Base-by-base conservation (phyloP, 1,140 invertebrate species). In the Notospermus geniculatus region DNA sequence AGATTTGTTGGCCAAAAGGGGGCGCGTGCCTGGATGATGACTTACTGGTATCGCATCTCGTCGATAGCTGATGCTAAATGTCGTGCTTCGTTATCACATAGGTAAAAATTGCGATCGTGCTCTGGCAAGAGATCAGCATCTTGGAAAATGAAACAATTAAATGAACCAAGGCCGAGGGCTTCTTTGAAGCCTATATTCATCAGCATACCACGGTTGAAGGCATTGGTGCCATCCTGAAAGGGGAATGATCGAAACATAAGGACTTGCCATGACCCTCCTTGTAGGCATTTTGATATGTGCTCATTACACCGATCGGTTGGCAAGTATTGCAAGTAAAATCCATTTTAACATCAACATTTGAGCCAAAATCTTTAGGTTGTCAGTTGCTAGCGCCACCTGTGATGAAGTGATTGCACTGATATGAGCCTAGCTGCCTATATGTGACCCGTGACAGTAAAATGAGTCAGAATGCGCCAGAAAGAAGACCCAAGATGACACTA, bases 201-300 rank as follows among this genome's bases (percentile, higher is more conserved):
- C 59, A 80, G 60, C 41, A 75, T 73, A 19, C 77, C 78, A 60
- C 77, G 53, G 66, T 79, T 79, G 63, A 80, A 80, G 27, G 69
- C 66, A 2, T 27, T 27, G 5, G 23, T 28, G 25, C 23, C 23
- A 27, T 7, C 5, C 23, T 32, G 11, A 32, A 29, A 59, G 52
- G 15, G 23, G 28, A 4, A 15, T 27, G 25, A 57, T 13, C 91
- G 89, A 80, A 95, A 92, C 45, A 87, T 85, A 80, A 88, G 39
- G 39, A 43, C 19, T 43, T 43, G 11, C 19, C 39, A 43, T 19
- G 19, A 43, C 11, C 39, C 39, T 13, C 39, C 11, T 43, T 43
- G 11, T 43, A 11, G 39, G 39, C 22, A 25, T 53, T 17, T 11
- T 11, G 9, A 11, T 23, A 53, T 53, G 11, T 13, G 15, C 11